phyloP scores from a whole-genome alignment of 2,888 invertebrate genomes.

The Dinocampus coccinellae region DNA sequence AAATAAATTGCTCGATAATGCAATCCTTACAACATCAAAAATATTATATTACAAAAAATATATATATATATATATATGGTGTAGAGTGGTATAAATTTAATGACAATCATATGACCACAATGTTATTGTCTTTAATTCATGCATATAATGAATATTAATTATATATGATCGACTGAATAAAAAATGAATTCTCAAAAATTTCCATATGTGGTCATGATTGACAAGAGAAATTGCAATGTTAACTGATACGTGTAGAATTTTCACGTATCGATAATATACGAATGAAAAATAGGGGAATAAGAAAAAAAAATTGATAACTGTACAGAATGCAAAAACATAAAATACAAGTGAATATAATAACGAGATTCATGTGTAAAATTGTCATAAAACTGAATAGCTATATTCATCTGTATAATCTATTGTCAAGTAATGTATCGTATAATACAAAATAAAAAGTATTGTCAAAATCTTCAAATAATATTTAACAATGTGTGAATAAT shows the following conservation, averaged over 20 bases:
- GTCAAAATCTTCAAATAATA: no score
- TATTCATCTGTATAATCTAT: slow-evolving; percentile 68
- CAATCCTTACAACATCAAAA: neutral
- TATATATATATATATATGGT: slow-evolving; percentile 5
- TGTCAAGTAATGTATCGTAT: slow-evolving; percentile 68
- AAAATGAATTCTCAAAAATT: neutral
- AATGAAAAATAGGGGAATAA: slow-evolving; percentile 26
- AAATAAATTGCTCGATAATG: slow-evolving; percentile 37
- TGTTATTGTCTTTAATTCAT: neutral
- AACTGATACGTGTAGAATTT: neutral
- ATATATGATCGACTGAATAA: neutral
- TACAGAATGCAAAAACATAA: neutral
- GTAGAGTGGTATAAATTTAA: neutral
- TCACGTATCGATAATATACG: neutral
- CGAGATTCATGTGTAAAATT: slow-evolving; percentile 50
- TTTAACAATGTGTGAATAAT: no score
- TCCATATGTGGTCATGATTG: neutral
- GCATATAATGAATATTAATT: neutral
- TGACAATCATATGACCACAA: neutral
- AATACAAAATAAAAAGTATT: slow-evolving; percentile 60
- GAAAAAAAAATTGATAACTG: slow-evolving; percentile 24
- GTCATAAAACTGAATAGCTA: slow-evolving; percentile 46
- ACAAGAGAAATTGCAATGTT: neutral
- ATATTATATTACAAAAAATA: no score
- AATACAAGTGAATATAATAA: slow-evolving; percentile 7